Percentiles rank a stretch among this genome's conserved stretches.
These are phyloP conservation scores for Julus scanicus DNA, from an alignment of 2,888 invertebrate species.

Conservation along the genomic window DNA sequence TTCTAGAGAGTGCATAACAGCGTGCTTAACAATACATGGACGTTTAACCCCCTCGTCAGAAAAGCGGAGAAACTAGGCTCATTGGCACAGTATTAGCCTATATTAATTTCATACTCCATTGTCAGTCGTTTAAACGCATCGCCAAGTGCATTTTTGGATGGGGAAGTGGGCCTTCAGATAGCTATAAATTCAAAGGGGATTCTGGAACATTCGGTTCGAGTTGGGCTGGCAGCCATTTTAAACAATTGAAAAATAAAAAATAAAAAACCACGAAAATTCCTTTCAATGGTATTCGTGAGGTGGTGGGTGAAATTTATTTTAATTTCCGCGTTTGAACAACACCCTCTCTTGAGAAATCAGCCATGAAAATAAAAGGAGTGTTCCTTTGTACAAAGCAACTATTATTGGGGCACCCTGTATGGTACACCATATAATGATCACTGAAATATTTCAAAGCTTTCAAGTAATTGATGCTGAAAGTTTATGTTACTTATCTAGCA, in stretches of 20 bases:
- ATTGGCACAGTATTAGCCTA: conserved; percentile 26
- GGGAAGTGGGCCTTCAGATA: background rate
- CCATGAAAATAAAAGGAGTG: background rate
- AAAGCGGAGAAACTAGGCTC: background rate
- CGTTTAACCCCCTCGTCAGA: conserved; percentile 11
- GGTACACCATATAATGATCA: background rate
- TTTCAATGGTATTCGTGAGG: background rate
- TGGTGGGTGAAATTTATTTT: background rate
- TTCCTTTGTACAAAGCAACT: background rate
- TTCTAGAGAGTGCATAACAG: background rate
- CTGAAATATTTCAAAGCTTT: too few relatives aligned
- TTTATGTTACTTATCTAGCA: too few relatives aligned
- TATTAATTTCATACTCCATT: conserved; percentile 28
- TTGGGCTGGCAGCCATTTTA: conserved; percentile 19
- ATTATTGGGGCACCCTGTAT: background rate
- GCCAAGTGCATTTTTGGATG: background rate
- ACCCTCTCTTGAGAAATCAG: background rate
- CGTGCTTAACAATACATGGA: background rate
- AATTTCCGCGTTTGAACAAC: conserved; percentile 26
- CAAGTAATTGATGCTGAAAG: too few relatives aligned
- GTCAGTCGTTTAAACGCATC: conserved; percentile 9
- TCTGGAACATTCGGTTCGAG: conserved; percentile 26
- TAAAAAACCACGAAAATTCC: background rate
- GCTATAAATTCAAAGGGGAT: background rate
- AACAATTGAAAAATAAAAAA: background rate